A percentile compares a stretch with the other conserved stretches of the same genome.
phyloP scores from a whole-genome alignment of 1,140 invertebrate species.

The Homarus americanus region DNA sequence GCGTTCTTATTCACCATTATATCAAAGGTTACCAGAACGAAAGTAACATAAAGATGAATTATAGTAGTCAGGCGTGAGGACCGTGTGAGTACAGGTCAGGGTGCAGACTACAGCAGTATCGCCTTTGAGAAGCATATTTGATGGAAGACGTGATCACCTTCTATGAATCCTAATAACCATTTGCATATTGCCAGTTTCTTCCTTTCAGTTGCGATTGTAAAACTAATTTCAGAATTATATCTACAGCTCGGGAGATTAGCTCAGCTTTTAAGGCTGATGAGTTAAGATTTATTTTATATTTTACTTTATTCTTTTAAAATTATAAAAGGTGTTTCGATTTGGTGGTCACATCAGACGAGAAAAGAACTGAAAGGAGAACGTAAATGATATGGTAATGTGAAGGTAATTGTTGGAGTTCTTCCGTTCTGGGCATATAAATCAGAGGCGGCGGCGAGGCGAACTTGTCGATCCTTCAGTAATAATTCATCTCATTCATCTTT shows the following conservation, averaged over 20 bases:
- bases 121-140: no score
- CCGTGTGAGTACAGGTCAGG: no score
- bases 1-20: no score
- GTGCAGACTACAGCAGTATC: neutral
- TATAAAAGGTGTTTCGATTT: neutral
- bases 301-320: no score
- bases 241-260: neutral
- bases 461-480: neutral
- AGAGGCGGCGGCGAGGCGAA: neutral
- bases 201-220: neutral
- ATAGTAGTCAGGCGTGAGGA: no score
- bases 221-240: conserved; percentile 17
- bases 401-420: neutral
- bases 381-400: neutral
- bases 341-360: neutral
- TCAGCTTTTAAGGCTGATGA: conserved; percentile 13
- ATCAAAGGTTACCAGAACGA: no score
- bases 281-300: neutral
- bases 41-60: no score
- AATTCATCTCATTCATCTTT: neutral
- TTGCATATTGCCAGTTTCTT: conserved; percentile 28
- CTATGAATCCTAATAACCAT: neutral
- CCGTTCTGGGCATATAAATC: neutral
- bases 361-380: neutral
- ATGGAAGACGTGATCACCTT: conserved; percentile 14